Evolutionary conservation across 2,797 vertebrate genomes (phyloP), one percentile per base, ranked within the genome.

Genomic region (Limnodromus scolopaceus): DNA sequence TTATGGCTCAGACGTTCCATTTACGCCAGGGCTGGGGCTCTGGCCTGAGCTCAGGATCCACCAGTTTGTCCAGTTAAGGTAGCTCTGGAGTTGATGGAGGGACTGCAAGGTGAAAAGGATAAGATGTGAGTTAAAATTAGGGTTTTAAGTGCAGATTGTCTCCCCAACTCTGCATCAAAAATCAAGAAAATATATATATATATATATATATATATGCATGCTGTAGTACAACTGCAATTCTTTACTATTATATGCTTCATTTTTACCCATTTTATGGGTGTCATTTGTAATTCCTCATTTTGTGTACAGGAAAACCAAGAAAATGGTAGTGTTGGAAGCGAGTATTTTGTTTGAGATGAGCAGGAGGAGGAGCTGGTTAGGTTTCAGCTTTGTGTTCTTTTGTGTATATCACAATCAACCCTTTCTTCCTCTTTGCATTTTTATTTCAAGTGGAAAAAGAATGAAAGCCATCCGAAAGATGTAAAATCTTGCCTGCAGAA

Each of bases 351-450:
- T n/a, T 93, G 75, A 70, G 38, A 84, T 74, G 43, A 89, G 55
- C 25, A 49, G 64, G 49, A 84, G 68, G 86, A 92, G 70, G 75
- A 92, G 48, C 60, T 80, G 27, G 32, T 75, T 94, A 34, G 64
- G 45, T 72, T 94, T 95, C 75, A 54, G 70, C 70, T 75, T 74
- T 80, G 34, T 84, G 49, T 71, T 95, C 64, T 84, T 91, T 86
- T 84, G n/a, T 89, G 18, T 75, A 18, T 66, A 54, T n/a, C 39
- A 66, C 39, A 48, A 25, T 87, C 85, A 81, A 34, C 12, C 9
- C 23, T 94, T 95, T 82, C 45, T 55, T 86, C 15, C 39, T 76
- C 74, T 68, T 89, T 71, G 45, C 12, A 1, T 68, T 92, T 94
- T 87, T 77, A 87, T 83, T 94, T 95, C 3, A 1, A 89, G 64